These are phyloP conservation scores for Typhlichthys eigenmanni DNA, from an alignment of 2,797 vertebrate genomes.

Conservation along the genomic window DNA sequence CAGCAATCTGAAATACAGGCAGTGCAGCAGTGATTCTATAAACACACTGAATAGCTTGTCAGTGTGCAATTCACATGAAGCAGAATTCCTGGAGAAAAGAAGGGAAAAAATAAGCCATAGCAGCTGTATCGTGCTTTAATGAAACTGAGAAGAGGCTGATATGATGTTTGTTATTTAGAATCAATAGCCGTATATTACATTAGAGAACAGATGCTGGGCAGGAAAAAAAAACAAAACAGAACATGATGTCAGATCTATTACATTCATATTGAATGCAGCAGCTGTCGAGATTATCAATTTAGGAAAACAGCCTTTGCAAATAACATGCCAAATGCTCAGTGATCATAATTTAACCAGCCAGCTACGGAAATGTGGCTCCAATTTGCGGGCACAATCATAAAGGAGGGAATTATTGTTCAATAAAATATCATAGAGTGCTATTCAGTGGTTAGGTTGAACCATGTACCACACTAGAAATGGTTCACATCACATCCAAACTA, in stretches of 20 bases:
- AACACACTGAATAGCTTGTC: conserved; percentile 30
- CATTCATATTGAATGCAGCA: conserved; percentile 38
- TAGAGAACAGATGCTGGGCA: conserved; percentile 32
- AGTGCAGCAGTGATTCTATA: neutral
- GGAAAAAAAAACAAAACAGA: neutral
- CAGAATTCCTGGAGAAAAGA: neutral
- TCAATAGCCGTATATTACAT: conserved; percentile 39
- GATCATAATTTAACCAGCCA: conserved; percentile 33
- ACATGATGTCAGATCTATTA: conserved; percentile 42
- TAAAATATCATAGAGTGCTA: conserved; percentile 25
- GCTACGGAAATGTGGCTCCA: neutral
- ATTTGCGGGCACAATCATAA: conserved; percentile 18
- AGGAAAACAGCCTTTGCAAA: conserved; percentile 48
- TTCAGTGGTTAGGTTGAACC: conserved; percentile 29
- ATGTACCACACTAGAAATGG: conserved; percentile 7
- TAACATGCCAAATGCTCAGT: conserved; percentile 42
- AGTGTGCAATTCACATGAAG: conserved; percentile 11
- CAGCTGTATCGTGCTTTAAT: conserved; percentile 34
- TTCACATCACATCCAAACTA: conserved; percentile 13
- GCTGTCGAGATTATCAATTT: conserved; percentile 55
- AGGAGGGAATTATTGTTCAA: conserved; percentile 6
- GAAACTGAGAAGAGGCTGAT: conserved; percentile 16
- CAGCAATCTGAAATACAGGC: conserved; percentile 9
- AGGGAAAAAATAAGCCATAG: conserved; percentile 7
- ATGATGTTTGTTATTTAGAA: conserved; percentile 30